Evolutionary conservation across 2,797 vertebrate genomes (phyloP).

Genomic region (Zenarchopterus dispar): DNA sequence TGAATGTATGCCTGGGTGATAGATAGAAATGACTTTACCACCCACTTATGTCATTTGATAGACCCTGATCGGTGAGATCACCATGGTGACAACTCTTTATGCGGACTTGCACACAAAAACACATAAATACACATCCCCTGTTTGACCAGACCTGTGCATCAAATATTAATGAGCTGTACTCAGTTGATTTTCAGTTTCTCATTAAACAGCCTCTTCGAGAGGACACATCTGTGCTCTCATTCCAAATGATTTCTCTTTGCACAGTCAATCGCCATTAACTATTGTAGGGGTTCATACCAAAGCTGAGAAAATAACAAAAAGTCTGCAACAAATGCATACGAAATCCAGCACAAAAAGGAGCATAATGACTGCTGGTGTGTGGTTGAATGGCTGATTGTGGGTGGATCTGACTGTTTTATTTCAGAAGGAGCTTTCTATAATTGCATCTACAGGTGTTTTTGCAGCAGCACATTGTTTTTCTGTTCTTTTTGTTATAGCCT

Average conservation of each 20-base stretch:
- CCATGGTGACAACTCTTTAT: conserved; percentile 62
- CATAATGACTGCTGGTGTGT: conserved; percentile 25
- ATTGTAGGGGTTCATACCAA: conserved; percentile 3
- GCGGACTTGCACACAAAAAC: conserved; percentile 33
- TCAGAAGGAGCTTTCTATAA: conserved; percentile 25
- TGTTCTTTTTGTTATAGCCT: too few relatives aligned
- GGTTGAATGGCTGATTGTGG: conserved; percentile 33
- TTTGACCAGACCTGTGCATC: conserved; percentile 37
- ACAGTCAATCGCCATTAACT: conserved; percentile 11
- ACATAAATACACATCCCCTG: conserved; percentile 23
- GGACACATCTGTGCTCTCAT: conserved; percentile 35
- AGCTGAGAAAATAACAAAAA: conserved; percentile 15
- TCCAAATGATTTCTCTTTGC: conserved; percentile 20
- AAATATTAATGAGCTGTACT: conserved; percentile 51
- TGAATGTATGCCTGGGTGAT: conserved; percentile 1
- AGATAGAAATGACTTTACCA: conserved; percentile 19
- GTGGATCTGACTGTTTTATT: conserved; percentile 28
- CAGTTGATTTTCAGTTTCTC: conserved; percentile 47
- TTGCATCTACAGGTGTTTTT: conserved; percentile 46
- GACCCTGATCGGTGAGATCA: conserved; percentile 50
- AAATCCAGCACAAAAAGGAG: conserved; percentile 12
- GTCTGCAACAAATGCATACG: conserved; percentile 8
- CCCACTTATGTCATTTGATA: conserved; percentile 52
- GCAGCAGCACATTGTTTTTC: conserved; percentile 23
- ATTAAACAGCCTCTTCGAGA: conserved; percentile 40